Evolutionary conservation across 1,140 invertebrate genomes (phyloP), one percentile per base, ranked within the genome.

Genomic region (Drosophila tropicalis): DNA sequence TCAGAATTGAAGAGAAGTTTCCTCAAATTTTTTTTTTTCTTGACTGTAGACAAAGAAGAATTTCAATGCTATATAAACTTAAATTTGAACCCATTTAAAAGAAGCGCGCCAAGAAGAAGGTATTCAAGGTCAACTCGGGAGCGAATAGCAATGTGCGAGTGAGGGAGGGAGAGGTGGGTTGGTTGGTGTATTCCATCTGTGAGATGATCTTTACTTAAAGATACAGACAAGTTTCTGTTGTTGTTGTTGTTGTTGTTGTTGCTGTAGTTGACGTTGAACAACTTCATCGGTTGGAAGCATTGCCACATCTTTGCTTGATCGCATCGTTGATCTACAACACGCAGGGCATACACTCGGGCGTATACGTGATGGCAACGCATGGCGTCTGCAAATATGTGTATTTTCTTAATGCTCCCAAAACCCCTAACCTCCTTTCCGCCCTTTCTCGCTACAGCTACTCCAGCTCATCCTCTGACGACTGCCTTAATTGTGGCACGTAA

Each of bases 401-500:
- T 58, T 58, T 58, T 58, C 56, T 58, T 58, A 34, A 58, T 58
- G 56, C 25, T 36, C 34, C 15, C 17, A 47, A 29, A 47, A 9
- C 44, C 44, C 44, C 44, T 17, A 47, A 44, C 41, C 41, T 6
- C 41, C 12, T 5, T 51, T 6, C 17, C 17, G 7, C 10, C 44
- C 17, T 9, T 36, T 36, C 34, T 4, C 15, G 3, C 44, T 22
- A 2, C 3, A 51, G 17, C 9, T 22, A 51, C 44, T 51, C 9
- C 44, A 22, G 44, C 44, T 51, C 44, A 51, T 51, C 44, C 44
- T 51, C 44, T 51, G 44, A 51, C 56, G 29, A 12, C 56, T 34
- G 60, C 10, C 34, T 62, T 62, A 62, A 62, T 62, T 62, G 60
- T 62, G 60, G 60, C 60, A 62, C 60, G 60, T 62, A 58, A 58